A percentile compares a stretch with the other conserved stretches of the same genome.
These are phyloP conservation scores for Papilio polyxenes DNA, from an alignment of 1,140 invertebrate genomes.

Conservation along the genomic window DNA sequence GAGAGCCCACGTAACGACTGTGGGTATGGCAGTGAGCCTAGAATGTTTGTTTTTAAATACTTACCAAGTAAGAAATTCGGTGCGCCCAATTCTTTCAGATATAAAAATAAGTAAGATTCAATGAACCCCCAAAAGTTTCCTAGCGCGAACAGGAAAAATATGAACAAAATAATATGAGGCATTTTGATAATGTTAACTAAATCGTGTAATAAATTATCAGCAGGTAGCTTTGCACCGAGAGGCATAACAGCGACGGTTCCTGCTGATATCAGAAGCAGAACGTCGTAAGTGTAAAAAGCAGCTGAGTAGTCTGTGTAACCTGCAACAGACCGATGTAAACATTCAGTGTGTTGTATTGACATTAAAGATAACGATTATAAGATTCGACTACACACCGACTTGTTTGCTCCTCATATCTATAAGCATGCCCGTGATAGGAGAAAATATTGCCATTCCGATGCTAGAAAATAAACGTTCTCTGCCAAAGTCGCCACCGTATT, in stretches of 20 bases:
- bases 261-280: constrained; percentile 85
- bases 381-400: constrained; percentile 74
- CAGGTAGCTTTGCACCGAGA: constrained; percentile 85
- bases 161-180: constrained; percentile 87
- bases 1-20: neutral
- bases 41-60: constrained; percentile 44
- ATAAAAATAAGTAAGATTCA: constrained; percentile 91
- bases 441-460: constrained; percentile 90
- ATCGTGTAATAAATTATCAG: constrained; percentile 86
- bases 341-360: constrained; percentile 64
- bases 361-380: constrained; percentile 70
- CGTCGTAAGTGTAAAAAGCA: constrained; percentile 88
- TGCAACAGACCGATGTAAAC: constrained; percentile 69
- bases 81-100: constrained; percentile 89
- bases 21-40: neutral
- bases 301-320: constrained; percentile 90
- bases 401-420: constrained; percentile 85
- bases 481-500: constrained; percentile 90
- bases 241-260: constrained; percentile 87
- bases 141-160: constrained; percentile 88
- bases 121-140: constrained; percentile 93
- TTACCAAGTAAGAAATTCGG: constrained; percentile 89
- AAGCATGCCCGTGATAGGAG: constrained; percentile 88
- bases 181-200: constrained; percentile 86
- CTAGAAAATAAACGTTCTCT: constrained; percentile 89